Evolutionary conservation across 2,113 vertebrate genomes (phyloP), one percentile per base, ranked within the genome.

Genomic region (Halcyon senegalensis): DNA sequence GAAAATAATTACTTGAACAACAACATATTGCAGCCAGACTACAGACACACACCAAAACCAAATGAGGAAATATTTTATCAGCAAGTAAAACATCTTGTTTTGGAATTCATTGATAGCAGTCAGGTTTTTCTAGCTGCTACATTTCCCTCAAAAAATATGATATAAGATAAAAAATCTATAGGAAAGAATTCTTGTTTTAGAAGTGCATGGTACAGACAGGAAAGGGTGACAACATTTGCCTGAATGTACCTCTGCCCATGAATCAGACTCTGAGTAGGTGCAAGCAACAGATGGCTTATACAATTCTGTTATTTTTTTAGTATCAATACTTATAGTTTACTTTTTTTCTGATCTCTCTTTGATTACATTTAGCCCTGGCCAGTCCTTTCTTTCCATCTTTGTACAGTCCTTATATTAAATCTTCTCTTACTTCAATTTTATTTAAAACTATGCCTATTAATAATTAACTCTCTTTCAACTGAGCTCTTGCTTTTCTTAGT

Each of bases 1-100:
- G 55, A 80, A 87, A 87, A 83, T 83, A 91, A 86, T 82, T 91
- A 51, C 63, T 85, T 94, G 79, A 44, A 77, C 51, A 79, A 19
- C 43, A 95, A 50, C 44, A 74, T 73, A 70, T 62, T 91, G 67
- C 63, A 93, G 50, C 37, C 92, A 94, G 81, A 59, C 55, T 94
- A 43, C 59, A 63, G 25, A 35, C 48, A 83, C 39, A 77, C 18
- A 11, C 11, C 39, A 76, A 90, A 84, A 79, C 9, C 3, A 59
- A 51, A 21, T 78, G 28, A 81, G 67, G 44, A 66, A 96, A 69
- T 82, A 72, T 60, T 94, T 84, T 82, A 50, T 83, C 87, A 84
- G 84, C 39, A 58, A 43, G 75, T 63, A 83, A 89, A 96, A 62
- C 8, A 74, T 59, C 7, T 43, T 77, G 48, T 10, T 75, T 76